Evolutionary conservation across 1,140 invertebrate species (phyloP).

Genomic region (Scaptomyza montana): DNA sequence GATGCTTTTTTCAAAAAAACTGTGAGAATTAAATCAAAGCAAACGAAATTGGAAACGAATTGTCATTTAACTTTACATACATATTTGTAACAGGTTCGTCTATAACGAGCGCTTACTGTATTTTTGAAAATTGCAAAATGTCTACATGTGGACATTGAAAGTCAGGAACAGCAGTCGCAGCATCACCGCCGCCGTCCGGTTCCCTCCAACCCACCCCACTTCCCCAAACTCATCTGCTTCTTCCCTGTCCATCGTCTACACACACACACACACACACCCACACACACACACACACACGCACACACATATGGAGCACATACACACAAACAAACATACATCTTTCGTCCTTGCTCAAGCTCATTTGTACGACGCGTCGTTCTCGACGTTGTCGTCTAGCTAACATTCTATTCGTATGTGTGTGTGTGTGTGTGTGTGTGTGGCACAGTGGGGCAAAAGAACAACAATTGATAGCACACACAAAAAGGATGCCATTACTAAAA

Average conservation of each 20-base stretch:
- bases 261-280: constrained; percentile 4
- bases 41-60: too few species aligned
- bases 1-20: too few species aligned
- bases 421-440: background rate
- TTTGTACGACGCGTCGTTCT: constrained; percentile 56
- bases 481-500: too few species aligned
- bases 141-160: constrained; percentile 78
- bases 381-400: constrained; percentile 14
- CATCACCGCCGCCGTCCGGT: background rate
- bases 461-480: too few species aligned
- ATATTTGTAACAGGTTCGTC: background rate
- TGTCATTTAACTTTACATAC: too few species aligned
- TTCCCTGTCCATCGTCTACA: constrained; percentile 28
- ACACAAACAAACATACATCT: constrained; percentile 70
- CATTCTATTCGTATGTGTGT: background rate
- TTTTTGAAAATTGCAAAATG: constrained; percentile 80
- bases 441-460: background rate
- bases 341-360: constrained; percentile 79
- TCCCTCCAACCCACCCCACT: background rate
- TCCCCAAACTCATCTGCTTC: background rate
- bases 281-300: background rate
- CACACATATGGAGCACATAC: constrained; percentile 15
- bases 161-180: constrained; percentile 60
- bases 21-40: too few species aligned
- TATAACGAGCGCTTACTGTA: background rate